A percentile compares a stretch with the other conserved stretches of the same genome.
Conservation (phyloP, 1,140 invertebrate species). For the Argopecten irradians region DNA sequence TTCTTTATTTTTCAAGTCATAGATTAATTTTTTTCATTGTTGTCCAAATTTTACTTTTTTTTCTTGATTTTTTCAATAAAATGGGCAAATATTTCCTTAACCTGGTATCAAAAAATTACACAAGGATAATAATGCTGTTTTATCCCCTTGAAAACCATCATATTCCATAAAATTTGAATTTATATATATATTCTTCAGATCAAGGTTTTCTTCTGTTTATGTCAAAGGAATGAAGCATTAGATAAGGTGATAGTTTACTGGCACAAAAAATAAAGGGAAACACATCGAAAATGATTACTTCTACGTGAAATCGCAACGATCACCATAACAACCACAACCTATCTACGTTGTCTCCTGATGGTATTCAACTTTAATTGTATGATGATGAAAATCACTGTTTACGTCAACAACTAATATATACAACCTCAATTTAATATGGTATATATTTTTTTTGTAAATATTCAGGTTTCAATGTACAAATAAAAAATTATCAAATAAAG, state of each 20-base stretch:
- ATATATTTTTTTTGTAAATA: background rate
- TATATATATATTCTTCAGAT: background rate
- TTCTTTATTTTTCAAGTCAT: too few relatives aligned
- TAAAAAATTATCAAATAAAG: background rate
- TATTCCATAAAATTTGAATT: too few relatives aligned
- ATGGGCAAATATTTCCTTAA: too few relatives aligned
- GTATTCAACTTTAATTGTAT: background rate
- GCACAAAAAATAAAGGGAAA: background rate
- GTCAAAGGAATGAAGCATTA: background rate
- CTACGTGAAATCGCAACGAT: background rate
- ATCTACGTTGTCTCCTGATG: background rate
- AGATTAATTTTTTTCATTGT: too few relatives aligned
- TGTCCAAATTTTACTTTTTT: too few relatives aligned
- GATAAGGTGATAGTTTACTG: background rate
- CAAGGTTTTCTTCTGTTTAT: background rate
- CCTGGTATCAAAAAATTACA: too few relatives aligned
- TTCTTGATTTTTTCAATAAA: too few relatives aligned
- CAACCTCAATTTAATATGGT: background rate
- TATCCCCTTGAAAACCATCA: too few relatives aligned
- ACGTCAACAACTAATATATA: constrained; percentile 3
- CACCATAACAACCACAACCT: background rate
- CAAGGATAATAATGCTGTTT: too few relatives aligned
- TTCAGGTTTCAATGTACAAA: background rate
- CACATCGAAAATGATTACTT: background rate
- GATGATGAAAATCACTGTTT: background rate